Conservation (phyloP, 2,888 invertebrate genomes). For the Lepeophtheirus nordmannii region DNA sequence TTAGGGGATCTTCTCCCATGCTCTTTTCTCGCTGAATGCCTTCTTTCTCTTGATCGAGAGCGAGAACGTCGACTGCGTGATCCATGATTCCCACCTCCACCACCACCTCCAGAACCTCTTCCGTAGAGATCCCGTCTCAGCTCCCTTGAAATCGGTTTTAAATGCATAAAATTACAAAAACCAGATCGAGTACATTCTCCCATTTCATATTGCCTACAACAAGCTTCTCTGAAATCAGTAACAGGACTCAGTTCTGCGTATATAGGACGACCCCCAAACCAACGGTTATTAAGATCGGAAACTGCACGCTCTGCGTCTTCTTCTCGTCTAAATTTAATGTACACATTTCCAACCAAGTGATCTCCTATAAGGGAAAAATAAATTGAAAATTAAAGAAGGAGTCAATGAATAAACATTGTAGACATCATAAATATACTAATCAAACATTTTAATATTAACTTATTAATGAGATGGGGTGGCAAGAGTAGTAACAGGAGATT, state of each 20-base stretch:
- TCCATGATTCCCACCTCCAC: constrained; percentile 28
- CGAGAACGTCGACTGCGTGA: constrained; percentile 32
- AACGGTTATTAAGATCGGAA: constrained; percentile 89
- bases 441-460: neutral
- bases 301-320: constrained; percentile 97
- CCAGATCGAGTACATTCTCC: constrained; percentile 47
- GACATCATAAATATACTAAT: neutral
- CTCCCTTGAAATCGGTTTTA: constrained; percentile 93
- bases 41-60: constrained; percentile 32
- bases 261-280: constrained; percentile 96
- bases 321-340: constrained; percentile 89
- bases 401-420: neutral
- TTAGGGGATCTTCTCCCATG: constrained; percentile 25
- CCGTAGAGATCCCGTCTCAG: constrained; percentile 55
- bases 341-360: constrained; percentile 96
- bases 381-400: neutral
- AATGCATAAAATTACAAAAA: constrained; percentile 99
- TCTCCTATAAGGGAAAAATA: constrained; percentile 46
- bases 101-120: constrained; percentile 36
- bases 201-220: constrained; percentile 98
- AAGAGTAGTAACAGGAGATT: no score
- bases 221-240: constrained; percentile 96
- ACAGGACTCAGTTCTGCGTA: constrained; percentile 97
- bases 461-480: no score
- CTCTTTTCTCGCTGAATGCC: neutral